phyloP scores from a whole-genome alignment of 2,797 vertebrate species.

The Girardinus metallicus region DNA sequence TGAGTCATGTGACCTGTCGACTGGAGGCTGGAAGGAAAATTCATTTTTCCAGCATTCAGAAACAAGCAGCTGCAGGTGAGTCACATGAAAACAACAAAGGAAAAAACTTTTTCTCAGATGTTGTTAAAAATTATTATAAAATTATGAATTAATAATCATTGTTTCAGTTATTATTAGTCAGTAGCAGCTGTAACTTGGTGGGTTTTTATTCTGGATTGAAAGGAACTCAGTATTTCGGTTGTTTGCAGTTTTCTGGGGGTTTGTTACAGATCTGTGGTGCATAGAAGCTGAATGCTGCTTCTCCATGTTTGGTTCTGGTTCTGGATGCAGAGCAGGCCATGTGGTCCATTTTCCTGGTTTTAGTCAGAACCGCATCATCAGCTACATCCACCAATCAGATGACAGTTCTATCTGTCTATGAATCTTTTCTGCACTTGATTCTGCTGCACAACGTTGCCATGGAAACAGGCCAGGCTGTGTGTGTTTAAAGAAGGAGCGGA shows the following conservation, averaged over 20 bases:
- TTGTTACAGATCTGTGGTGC: background rate
- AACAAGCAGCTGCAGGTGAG: no score
- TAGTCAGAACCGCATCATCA: background rate
- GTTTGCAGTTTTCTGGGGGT: background rate
- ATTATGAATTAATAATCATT: no score
- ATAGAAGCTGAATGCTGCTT: background rate
- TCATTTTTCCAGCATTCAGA: no score
- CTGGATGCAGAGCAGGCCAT: background rate
- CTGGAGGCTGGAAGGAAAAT: conserved; percentile 2
- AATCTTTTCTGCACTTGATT: conserved; percentile 57
- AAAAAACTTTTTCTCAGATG: no score
- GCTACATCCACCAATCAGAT: conserved; percentile 5
- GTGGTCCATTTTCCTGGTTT: background rate
- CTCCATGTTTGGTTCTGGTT: background rate
- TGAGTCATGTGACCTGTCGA: conserved; percentile 24
- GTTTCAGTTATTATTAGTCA: background rate
- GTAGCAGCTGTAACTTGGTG: no score
- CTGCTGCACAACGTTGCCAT: conserved; percentile 64
- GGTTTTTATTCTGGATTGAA: background rate
- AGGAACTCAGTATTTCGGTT: background rate
- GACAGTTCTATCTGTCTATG: conserved; percentile 15
- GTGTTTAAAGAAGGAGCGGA: background rate
- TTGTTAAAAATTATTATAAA: no score
- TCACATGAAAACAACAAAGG: no score
- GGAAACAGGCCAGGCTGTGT: conserved; percentile 53